Percentiles rank a stretch among this genome's conserved stretches.
phyloP scores from a whole-genome alignment of 2,888 invertebrate species.

The Hydrotaea diabolus region DNA sequence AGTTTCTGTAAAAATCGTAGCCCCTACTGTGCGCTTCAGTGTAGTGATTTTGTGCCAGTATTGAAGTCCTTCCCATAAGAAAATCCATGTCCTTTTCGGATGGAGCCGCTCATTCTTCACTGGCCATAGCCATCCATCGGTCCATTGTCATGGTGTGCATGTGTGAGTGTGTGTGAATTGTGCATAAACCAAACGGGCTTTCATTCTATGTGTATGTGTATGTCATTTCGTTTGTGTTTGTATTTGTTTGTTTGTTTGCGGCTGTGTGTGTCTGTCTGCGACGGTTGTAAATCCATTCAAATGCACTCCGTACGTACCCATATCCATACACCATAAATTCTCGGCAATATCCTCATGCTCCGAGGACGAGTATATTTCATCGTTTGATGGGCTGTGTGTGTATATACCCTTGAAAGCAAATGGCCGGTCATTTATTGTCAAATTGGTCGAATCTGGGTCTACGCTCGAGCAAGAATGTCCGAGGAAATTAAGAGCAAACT shows the following conservation, averaged over 20 bases:
- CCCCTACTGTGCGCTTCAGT: too few relatives aligned
- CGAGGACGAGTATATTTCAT: neutral
- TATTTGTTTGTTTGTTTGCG: neutral
- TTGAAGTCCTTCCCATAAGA: neutral
- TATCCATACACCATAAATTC: neutral
- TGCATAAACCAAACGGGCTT: neutral
- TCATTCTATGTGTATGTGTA: neutral
- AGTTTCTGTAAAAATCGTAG: too few relatives aligned
- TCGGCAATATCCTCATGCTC: too few relatives aligned
- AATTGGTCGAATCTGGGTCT: neutral
- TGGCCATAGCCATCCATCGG: neutral
- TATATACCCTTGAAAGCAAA: neutral
- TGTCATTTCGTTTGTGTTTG: neutral
- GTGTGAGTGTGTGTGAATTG: neutral
- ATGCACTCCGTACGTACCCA: neutral
- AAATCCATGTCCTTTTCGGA: neutral
- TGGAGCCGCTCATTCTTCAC: neutral
- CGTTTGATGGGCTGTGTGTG: neutral
- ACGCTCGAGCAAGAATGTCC: neutral
- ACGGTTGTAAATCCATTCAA: neutral
- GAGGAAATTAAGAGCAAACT: constrained; percentile 8
- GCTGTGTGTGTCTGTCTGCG: neutral
- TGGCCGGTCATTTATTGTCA: constrained; percentile 17
- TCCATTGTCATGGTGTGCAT: neutral
- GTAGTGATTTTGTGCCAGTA: too few relatives aligned